Evolutionary conservation across 2,888 invertebrate genomes (phyloP).

Genomic region (Drosophila multiciliata): DNA sequence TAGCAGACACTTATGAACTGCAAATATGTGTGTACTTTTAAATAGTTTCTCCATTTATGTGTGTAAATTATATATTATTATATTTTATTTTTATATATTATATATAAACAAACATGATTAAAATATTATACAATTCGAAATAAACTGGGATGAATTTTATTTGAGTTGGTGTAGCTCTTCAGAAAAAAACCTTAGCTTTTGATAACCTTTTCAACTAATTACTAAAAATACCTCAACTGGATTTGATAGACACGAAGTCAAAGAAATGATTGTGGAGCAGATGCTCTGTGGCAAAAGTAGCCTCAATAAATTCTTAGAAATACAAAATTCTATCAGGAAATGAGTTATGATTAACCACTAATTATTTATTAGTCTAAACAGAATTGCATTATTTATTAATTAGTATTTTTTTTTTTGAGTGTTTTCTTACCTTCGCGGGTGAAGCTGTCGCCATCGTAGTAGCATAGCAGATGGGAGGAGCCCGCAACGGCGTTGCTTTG

Average conservation of each 20-base stretch:
- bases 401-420: not conserved
- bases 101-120: not conserved
- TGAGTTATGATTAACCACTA: not conserved
- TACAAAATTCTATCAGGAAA: not conserved
- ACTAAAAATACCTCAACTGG: constrained; percentile 22
- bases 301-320: too few species aligned
- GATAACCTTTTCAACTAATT: constrained; percentile 39
- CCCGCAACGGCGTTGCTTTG: constrained; percentile 56
- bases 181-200: not conserved
- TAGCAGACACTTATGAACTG: constrained; percentile 44
- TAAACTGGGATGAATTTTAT: not conserved
- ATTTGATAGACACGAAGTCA: not conserved
- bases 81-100: not conserved
- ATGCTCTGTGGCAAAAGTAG: not conserved
- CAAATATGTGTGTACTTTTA: constrained; percentile 39
- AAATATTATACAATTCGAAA: not conserved
- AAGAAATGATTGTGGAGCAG: not conserved
- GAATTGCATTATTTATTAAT: not conserved
- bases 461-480: constrained; percentile 75
- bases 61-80: too few species aligned
- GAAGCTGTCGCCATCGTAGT: constrained; percentile 82
- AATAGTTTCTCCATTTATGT: constrained; percentile 23
- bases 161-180: constrained; percentile 6
- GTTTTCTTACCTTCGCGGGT: constrained; percentile 81
- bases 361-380: not conserved